phyloP scores from a whole-genome alignment of 2,888 invertebrate species.

The Amblyteles armatorius region DNA sequence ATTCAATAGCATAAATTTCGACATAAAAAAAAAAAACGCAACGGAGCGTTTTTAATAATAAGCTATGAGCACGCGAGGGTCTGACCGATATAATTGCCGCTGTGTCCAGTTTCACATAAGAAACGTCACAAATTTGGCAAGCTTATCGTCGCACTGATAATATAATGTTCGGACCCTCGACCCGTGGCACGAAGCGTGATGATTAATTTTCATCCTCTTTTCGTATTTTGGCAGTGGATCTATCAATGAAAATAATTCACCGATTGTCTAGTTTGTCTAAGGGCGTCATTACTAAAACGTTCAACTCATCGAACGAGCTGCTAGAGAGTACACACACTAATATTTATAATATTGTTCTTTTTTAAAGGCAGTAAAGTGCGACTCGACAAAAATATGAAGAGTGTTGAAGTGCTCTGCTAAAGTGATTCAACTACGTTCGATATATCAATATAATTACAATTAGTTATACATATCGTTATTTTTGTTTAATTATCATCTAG shows the following conservation, averaged over 20 bases:
- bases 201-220: slow-evolving; percentile 14
- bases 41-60: slow-evolving; percentile 26
- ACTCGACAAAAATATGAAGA: slow-evolving; percentile 33
- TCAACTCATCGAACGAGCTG: slow-evolving; percentile 17
- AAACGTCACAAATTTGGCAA: slow-evolving; percentile 28
- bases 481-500: slow-evolving; percentile 15
- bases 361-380: slow-evolving; percentile 45
- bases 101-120: slow-evolving; percentile 10
- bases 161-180: slow-evolving; percentile 46
- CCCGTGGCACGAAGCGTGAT: slow-evolving; percentile 22
- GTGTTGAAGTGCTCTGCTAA: neutral
- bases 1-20: slow-evolving; percentile 10
- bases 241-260: slow-evolving; percentile 61
- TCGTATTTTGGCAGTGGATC: slow-evolving; percentile 64
- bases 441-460: slow-evolving; percentile 43
- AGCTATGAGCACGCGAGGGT: slow-evolving; percentile 25
- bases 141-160: slow-evolving; percentile 45
- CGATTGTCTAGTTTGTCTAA: slow-evolving; percentile 34
- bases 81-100: neutral
- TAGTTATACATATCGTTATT: slow-evolving; percentile 31
- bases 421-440: slow-evolving; percentile 15
- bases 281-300: slow-evolving; percentile 27
- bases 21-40: slow-evolving; percentile 32
- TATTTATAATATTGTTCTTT: slow-evolving; percentile 35
- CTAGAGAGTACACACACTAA: slow-evolving; percentile 23